A percentile compares a stretch with the other conserved stretches of the same genome.
These are phyloP conservation scores for Mormyrus lacerda DNA, from an alignment of 2,113 vertebrate genomes.

Conservation along the genomic window DNA sequence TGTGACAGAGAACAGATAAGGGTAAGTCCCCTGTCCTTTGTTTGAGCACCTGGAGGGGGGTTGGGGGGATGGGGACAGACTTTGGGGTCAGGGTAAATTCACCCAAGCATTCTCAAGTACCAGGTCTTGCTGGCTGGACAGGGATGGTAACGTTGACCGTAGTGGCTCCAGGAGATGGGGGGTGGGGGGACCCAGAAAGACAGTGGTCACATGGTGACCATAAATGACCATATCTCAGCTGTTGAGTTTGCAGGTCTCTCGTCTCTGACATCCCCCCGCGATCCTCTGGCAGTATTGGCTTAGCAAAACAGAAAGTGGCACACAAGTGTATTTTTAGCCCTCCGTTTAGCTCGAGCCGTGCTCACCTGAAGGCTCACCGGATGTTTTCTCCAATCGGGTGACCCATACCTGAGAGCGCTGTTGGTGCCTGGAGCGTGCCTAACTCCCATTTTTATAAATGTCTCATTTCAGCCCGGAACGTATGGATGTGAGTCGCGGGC, in stretches of 20 bases:
- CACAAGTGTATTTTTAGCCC: not conserved
- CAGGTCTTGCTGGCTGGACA: not conserved
- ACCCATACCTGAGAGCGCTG: not conserved
- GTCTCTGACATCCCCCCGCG: not conserved
- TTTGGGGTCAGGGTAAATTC: not conserved
- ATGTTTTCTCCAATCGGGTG: not conserved
- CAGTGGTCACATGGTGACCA: not conserved
- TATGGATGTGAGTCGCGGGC: not conserved
- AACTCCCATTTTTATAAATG: not conserved
- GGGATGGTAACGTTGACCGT: not conserved
- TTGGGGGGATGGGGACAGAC: not conserved
- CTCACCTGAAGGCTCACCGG: not conserved
- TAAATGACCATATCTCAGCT: not conserved
- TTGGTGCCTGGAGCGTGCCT: not conserved
- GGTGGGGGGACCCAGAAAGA: not conserved
- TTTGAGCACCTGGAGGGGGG: not conserved
- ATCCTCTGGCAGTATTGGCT: not conserved
- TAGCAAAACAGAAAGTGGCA: not conserved
- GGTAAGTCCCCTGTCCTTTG: slow-evolving; percentile 50
- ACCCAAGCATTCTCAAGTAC: not conserved
- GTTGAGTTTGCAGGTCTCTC: not conserved
- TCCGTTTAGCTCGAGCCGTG: not conserved
- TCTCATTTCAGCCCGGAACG: not conserved
- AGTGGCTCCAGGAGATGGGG: not conserved
- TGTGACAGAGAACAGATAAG: slow-evolving; percentile 68